A percentile compares a stretch with the other conserved stretches of the same genome.
Conservation (phyloP, 2,888 invertebrate species). For the Siphlonurus alternatus region DNA sequence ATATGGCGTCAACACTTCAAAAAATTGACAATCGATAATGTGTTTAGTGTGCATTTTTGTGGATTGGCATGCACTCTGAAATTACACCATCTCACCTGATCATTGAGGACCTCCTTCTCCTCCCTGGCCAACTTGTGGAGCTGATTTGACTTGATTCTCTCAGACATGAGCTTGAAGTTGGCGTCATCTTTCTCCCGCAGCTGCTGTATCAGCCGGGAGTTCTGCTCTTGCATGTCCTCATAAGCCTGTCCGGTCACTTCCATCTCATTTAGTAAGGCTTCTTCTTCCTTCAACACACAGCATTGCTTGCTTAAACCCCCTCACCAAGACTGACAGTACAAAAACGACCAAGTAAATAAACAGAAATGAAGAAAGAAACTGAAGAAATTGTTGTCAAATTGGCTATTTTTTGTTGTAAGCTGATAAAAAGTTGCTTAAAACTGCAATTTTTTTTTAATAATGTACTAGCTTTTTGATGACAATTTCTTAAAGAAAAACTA, state of each 20-base stretch:
- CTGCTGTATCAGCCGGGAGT: conserved; percentile 86
- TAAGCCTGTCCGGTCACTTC: conserved; percentile 98
- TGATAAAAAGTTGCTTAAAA: too few species aligned
- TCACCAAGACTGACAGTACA: background rate
- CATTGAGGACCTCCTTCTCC: conserved; percentile 84
- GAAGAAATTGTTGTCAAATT: background rate
- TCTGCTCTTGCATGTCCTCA: conserved; percentile 99
- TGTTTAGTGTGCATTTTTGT: too few species aligned
- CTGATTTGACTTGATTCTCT: conserved; percentile 89
- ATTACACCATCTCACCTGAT: conserved; percentile 67
- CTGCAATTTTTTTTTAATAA: too few species aligned
- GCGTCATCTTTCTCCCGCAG: conserved; percentile 94
- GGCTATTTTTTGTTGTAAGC: background rate
- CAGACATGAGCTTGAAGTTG: conserved; percentile 97
- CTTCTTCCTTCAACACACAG: conserved; percentile 54
- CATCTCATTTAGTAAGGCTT: conserved; percentile 94
- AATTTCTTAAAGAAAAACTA: too few species aligned
- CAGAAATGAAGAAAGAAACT: background rate
- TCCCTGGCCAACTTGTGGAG: conserved; percentile 85
- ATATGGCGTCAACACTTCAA: too few species aligned
- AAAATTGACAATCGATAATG: too few species aligned
- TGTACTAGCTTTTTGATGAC: too few species aligned
- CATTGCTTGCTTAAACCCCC: background rate
- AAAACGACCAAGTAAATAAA: background rate
- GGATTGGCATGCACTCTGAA: too few species aligned